phyloP scores from a whole-genome alignment of 2,888 invertebrate species.

The Gortyna flavago region DNA sequence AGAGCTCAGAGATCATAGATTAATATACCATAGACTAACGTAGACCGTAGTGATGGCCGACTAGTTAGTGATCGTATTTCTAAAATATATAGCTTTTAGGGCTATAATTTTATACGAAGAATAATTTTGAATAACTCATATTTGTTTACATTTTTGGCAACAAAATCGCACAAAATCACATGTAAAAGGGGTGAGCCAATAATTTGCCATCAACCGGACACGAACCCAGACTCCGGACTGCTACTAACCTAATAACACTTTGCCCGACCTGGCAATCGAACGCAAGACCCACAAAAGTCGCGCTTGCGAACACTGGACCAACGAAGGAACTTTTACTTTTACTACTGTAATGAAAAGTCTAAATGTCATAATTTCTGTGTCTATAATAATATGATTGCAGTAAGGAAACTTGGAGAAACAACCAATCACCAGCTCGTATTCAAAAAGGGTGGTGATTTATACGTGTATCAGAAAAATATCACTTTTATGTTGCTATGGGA shows the following conservation, averaged over 20 bases:
- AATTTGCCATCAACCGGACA: no score
- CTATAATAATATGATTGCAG: not conserved
- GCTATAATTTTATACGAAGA: no score
- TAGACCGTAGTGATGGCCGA: conserved; percentile 10
- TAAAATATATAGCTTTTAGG: not conserved
- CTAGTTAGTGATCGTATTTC: not conserved
- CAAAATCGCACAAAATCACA: no score
- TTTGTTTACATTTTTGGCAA: no score
- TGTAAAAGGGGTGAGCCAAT: no score
- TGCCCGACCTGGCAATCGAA: no score
- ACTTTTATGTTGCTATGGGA: not conserved
- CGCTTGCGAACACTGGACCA: no score
- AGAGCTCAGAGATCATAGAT: conserved; percentile 35
- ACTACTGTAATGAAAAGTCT: not conserved
- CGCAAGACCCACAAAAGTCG: no score
- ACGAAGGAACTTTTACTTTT: not conserved
- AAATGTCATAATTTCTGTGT: not conserved
- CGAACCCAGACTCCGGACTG: no score
- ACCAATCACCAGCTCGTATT: not conserved
- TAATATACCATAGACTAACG: conserved; percentile 37
- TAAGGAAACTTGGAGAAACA: not conserved
- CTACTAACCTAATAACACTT: no score
- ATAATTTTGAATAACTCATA: no score
- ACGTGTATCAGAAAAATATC: not conserved
- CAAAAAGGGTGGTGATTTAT: no score